These are phyloP conservation scores for Bergia puertoricense DNA, from an alignment of 92 coral and sea anemone genomes.

Conservation along the genomic window DNA sequence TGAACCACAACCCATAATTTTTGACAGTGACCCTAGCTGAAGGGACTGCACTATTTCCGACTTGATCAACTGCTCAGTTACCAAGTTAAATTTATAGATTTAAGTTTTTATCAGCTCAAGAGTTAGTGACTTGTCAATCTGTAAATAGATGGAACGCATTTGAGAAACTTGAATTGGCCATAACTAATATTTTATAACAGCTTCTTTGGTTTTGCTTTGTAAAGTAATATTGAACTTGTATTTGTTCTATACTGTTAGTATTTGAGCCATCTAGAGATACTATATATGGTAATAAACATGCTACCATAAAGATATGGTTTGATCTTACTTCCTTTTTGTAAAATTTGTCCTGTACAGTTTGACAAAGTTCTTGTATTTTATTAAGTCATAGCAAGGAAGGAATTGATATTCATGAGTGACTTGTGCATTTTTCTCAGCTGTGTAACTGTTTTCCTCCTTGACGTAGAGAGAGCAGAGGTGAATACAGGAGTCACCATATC, in stretches of 20 bases:
- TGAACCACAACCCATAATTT: neutral
- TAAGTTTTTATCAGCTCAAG: neutral
- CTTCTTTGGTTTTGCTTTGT: neutral
- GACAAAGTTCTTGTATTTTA: no score
- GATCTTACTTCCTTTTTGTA: neutral
- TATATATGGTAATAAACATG: constrained; percentile 30
- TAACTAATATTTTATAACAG: neutral
- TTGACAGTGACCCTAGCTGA: constrained; percentile 12
- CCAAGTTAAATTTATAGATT: neutral
- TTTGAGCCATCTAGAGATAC: constrained; percentile 8
- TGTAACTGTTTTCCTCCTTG: no score
- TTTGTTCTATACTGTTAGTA: neutral
- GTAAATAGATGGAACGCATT: neutral
- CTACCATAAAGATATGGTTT: neutral
- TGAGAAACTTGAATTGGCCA: neutral
- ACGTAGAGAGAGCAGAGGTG: no score
- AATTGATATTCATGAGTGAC: no score
- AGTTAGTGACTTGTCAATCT: neutral
- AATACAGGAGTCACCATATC: no score
- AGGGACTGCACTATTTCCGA: constrained; percentile 21
- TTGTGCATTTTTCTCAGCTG: no score
- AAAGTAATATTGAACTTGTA: neutral
- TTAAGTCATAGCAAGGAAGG: no score
- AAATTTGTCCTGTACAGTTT: neutral
- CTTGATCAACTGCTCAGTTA: constrained; percentile 10